These are phyloP conservation scores for Sarotherodon lohbergeri DNA, from an alignment of 2,113 vertebrate species.

Conservation along the genomic window DNA sequence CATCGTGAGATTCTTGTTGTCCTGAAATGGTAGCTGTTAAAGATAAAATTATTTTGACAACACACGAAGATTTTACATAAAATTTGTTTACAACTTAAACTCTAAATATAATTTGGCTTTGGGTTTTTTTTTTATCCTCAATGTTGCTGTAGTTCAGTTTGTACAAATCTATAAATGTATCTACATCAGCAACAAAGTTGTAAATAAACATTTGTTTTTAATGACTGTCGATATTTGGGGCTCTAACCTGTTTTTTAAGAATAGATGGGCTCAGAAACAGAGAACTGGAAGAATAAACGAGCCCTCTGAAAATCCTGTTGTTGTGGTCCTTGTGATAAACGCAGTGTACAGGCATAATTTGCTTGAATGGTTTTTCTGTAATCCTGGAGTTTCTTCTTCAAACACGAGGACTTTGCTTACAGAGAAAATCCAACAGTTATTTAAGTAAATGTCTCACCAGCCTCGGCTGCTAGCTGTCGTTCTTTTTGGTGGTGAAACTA, in stretches of 20 bases:
- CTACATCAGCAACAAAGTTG: not conserved
- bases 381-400: not conserved
- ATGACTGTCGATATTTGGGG: not conserved
- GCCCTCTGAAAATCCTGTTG: not conserved
- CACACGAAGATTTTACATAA: not conserved
- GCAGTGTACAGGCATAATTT: not conserved
- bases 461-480: not conserved
- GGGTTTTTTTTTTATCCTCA: not conserved
- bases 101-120: not conserved
- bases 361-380: not conserved
- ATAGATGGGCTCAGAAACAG: not conserved
- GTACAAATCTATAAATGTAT: not conserved
- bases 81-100: not conserved
- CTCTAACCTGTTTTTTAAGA: not conserved
- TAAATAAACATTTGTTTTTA: not conserved
- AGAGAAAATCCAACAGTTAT: not conserved
- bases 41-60: not conserved
- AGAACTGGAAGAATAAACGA: not conserved
- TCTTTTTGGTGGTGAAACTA: not conserved
- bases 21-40: not conserved
- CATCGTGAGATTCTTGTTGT: not conserved
- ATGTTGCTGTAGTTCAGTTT: not conserved
- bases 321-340: not conserved
- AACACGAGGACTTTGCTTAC: not conserved
- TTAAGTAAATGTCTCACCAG: not conserved